Base-by-base conservation (phyloP, 2,797 vertebrate genomes). In the Macrochelys suwanniensis region DNA sequence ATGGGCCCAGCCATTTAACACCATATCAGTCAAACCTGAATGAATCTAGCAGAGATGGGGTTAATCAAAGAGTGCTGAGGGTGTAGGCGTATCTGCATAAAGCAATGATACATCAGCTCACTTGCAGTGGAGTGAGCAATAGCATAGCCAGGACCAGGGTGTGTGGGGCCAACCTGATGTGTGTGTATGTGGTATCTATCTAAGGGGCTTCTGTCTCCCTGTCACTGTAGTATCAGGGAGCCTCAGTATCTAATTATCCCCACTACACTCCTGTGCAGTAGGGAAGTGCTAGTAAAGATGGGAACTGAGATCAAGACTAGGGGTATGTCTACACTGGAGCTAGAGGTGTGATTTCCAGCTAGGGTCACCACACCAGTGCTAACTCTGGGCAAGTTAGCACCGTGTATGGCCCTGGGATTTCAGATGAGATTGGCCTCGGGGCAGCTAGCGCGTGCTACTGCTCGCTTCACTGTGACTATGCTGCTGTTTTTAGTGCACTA, bases 221-320 rank as follows among this genome's bases (percentile, higher is more conserved):
- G n/a, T 68, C 59, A 37, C 17, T 68, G 65, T 8, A 68, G 65
- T n/a, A 68, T 37, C n/a, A 42, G 65, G n/a, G 5, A 42, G 65
- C 65, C n/a, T 42, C 5, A 6, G n/a, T 23, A 71, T 0, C 4
- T 1, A 2, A 54, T n/a, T n/a, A 3, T 82, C 81, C 5, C 4
- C 86, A 51, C 47, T 1, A 4, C 4, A 0, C 10, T 74, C 54
- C 2, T 6, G 53, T 8, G 1, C 0, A 11, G 26, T n/a, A 85
- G 21, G 31, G 12, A 71, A 16, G 77, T 0, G 0, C 4, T 65
- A 78, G n/a, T 17, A 3, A 3, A 0, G 1, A 47, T 47, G 42
- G 5, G 45, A 87, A 17, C 11, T 26, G 81, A 51, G 76, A 76
- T 5, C 33, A 33, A 71, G 65, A 71, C n/a, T 21, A 23, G 65